phyloP scores from a whole-genome alignment of 2,113 vertebrate genomes.

The Dasyurus viverrinus region DNA sequence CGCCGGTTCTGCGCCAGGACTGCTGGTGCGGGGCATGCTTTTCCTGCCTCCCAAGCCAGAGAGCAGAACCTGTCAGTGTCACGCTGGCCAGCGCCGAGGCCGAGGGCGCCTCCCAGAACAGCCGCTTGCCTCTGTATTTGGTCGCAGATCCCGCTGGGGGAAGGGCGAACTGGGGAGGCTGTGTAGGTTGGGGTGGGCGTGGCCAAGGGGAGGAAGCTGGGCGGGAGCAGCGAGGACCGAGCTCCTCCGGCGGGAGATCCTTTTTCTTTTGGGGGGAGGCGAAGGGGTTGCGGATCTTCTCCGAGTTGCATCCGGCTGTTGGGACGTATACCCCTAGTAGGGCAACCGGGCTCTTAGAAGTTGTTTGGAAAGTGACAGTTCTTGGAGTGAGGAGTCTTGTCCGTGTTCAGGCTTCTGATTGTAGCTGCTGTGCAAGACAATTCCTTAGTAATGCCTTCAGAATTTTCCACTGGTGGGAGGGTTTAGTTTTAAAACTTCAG shows the following conservation, averaged over 20 bases:
- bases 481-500: conserved; percentile 50
- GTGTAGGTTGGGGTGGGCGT: background rate
- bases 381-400: background rate
- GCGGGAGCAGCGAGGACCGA: background rate
- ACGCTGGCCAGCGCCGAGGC: conserved; percentile 34
- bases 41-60: background rate
- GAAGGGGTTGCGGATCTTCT: background rate
- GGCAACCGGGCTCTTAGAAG: background rate
- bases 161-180: background rate
- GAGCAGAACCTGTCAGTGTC: conserved; percentile 70
- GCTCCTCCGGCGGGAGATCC: background rate
- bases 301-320: background rate
- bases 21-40: background rate
- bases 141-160: background rate
- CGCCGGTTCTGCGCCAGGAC: background rate
- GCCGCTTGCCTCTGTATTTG: conserved; percentile 24
- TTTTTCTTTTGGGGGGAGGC: background rate
- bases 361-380: background rate
- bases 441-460: background rate
- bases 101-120: conserved; percentile 37
- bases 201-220: background rate
- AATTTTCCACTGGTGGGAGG: conserved; percentile 40
- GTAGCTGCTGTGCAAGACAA: background rate
- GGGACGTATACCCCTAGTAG: background rate
- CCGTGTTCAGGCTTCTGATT: background rate